Conservation (phyloP, 2,113 vertebrate species). For the Columba livia region DNA sequence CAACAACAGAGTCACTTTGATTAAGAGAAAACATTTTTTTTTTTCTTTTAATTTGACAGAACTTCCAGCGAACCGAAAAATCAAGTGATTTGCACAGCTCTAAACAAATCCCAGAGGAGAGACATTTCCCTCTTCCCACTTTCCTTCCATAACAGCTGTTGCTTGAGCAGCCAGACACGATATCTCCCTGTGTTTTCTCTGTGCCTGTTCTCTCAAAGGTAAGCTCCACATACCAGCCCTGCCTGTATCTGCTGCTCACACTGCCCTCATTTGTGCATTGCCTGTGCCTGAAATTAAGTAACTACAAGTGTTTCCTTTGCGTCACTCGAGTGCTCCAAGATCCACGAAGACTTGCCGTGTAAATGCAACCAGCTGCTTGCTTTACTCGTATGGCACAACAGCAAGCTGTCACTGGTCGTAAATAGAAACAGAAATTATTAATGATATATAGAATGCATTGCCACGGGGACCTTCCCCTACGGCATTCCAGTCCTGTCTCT, state of each 20-base stretch:
- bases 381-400: background rate
- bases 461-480: conserved; percentile 9
- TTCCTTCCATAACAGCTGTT: conserved; percentile 31
- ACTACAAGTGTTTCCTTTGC: conserved; percentile 8
- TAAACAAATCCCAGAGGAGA: conserved; percentile 32
- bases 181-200: background rate
- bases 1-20: background rate
- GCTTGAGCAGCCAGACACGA: conserved; percentile 9
- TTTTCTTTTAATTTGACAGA: background rate
- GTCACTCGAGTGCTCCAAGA: background rate
- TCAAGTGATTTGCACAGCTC: conserved; percentile 36
- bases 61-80: conserved; percentile 46
- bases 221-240: background rate
- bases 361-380: conserved; percentile 46
- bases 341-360: background rate
- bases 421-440: background rate
- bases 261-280: background rate
- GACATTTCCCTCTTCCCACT: conserved; percentile 3
- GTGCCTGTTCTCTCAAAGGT: background rate
- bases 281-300: conserved; percentile 8
- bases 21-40: background rate
- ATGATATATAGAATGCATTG: background rate
- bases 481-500: background rate
- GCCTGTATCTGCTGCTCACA: background rate
- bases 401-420: conserved; percentile 14